Evolutionary conservation across 2,888 invertebrate species (phyloP).

Genomic region (Caenorhabditis doughertyi): DNA sequence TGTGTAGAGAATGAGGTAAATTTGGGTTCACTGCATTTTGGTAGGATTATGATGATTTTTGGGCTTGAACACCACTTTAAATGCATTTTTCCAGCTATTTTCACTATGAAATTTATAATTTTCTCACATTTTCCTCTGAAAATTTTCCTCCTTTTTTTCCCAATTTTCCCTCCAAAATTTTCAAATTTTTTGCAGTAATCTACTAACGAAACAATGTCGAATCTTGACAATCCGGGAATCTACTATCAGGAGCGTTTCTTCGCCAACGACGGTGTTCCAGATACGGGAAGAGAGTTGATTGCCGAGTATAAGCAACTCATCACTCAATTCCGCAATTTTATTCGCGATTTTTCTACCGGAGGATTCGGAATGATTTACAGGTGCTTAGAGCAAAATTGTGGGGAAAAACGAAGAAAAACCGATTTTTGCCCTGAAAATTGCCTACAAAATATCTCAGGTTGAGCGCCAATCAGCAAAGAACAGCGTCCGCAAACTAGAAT

Average conservation of each 20-base stretch:
- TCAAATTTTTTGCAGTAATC: slow-evolving; percentile 13
- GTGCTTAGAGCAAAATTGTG: no score
- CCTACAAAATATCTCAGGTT: no score
- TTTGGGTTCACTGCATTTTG: no score
- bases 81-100: no score
- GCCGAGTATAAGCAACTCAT: slow-evolving; percentile 86
- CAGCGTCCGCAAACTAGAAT: no score
- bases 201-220: slow-evolving; percentile 73
- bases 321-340: slow-evolving; percentile 94
- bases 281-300: slow-evolving; percentile 79
- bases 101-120: no score
- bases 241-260: slow-evolving; percentile 80
- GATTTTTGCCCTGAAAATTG: no score
- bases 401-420: no score
- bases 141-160: neutral
- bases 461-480: no score
- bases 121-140: neutral
- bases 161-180: neutral
- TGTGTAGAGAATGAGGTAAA: no score
- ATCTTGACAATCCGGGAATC: slow-evolving; percentile 80
- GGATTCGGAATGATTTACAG: slow-evolving; percentile 97
- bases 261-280: slow-evolving; percentile 78
- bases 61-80: no score
- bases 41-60: no score
- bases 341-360: slow-evolving; percentile 95